phyloP scores from a whole-genome alignment of 2,797 vertebrate genomes.

The Lophotriccus pileatus region DNA sequence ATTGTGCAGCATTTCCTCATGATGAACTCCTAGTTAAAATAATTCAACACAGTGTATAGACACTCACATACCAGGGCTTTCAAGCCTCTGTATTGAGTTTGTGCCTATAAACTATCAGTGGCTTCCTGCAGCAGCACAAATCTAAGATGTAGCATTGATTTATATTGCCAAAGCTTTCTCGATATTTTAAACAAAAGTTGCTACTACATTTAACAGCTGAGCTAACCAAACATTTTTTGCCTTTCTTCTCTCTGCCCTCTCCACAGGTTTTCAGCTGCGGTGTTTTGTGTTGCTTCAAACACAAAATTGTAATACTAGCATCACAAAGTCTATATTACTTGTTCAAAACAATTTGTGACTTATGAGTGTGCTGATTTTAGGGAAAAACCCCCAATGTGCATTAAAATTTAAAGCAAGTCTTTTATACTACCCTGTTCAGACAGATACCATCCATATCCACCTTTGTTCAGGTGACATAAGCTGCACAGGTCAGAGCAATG shows the following conservation, averaged over 20 bases:
- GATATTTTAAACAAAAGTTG: not conserved
- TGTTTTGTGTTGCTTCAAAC: not conserved
- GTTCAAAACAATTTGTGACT: not conserved
- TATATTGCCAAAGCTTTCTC: not conserved
- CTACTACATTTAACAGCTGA: not conserved
- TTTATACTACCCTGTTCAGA: not conserved
- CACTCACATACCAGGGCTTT: not conserved
- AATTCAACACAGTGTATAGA: not conserved
- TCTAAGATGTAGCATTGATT: not conserved
- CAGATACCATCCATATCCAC: not conserved
- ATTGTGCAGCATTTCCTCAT: not conserved
- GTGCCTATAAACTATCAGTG: not conserved
- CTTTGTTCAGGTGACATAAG: not conserved
- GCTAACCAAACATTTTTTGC: not conserved
- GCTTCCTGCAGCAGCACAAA: not conserved
- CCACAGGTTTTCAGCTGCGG: not conserved
- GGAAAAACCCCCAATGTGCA: accelerated
- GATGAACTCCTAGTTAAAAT: not conserved
- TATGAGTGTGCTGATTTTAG: not conserved
- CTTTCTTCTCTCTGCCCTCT: not conserved
- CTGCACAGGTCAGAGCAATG: not conserved
- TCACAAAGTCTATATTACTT: not conserved
- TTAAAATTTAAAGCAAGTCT: not conserved
- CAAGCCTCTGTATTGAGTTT: not conserved
- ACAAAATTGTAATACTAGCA: not conserved